phyloP scores from a whole-genome alignment of 2,113 vertebrate genomes.

The Indri indri region DNA sequence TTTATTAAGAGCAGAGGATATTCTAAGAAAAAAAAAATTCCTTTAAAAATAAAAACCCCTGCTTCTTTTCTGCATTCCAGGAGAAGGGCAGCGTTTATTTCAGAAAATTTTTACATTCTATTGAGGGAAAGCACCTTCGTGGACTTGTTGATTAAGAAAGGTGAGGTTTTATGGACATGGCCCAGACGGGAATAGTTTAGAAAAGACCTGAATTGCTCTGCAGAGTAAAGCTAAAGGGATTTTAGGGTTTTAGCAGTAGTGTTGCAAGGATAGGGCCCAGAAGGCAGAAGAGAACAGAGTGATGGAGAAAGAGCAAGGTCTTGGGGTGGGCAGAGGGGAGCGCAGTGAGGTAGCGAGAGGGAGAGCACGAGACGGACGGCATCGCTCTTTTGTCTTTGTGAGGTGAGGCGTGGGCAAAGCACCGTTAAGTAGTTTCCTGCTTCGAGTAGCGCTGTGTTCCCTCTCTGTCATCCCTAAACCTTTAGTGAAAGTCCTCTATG shows the following conservation, averaged over 20 bases:
- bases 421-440: background rate
- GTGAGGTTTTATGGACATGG: background rate
- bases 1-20: background rate
- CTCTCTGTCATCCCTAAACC: too few relatives aligned
- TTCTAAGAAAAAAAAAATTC: background rate
- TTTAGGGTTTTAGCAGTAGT: background rate
- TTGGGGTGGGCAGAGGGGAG: background rate
- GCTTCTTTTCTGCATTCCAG: background rate
- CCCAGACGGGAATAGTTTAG: too few relatives aligned
- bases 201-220: background rate
- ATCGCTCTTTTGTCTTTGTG: rapidly evolving
- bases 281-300: too few relatives aligned
- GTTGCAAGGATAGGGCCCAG: background rate
- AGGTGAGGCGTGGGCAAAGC: background rate
- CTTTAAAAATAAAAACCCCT: background rate
- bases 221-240: background rate
- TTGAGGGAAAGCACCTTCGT: rapidly evolving
- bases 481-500: rapidly evolving
- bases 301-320: too few relatives aligned
- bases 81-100: background rate
- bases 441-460: background rate
- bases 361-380: rapidly evolving
- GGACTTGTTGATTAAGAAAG: background rate
- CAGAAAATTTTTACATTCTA: background rate
- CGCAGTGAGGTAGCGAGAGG: rapidly evolving